Conservation (phyloP, 2,888 invertebrate species). For the Melieria picta region DNA sequence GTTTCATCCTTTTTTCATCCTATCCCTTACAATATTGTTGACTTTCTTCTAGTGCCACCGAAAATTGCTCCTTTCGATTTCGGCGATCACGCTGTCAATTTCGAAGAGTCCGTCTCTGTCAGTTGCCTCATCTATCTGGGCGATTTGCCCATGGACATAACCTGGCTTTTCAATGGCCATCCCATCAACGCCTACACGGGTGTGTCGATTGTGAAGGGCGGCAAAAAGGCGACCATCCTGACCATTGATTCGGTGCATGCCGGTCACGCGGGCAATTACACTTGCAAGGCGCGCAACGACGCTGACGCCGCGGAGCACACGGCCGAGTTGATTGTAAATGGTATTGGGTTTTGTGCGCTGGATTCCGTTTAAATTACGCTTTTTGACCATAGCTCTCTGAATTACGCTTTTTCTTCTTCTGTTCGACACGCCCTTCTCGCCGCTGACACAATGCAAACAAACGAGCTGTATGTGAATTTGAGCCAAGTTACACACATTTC, state of each 20-base stretch:
- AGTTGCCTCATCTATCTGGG: slow-evolving; percentile 72
- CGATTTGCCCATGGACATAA: slow-evolving; percentile 73
- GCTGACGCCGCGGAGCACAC: slow-evolving; percentile 76
- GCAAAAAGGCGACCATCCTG: slow-evolving; percentile 72
- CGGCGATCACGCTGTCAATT: slow-evolving; percentile 75
- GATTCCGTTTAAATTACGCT: slow-evolving; percentile 11
- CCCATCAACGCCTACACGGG: slow-evolving; percentile 63
- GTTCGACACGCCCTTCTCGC: slow-evolving; percentile 28
- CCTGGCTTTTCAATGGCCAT: slow-evolving; percentile 68
- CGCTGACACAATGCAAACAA: slow-evolving; percentile 30
- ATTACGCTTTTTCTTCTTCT: background rate
- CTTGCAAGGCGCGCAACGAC: slow-evolving; percentile 77
- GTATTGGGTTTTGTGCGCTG: slow-evolving; percentile 57
- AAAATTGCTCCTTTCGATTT: slow-evolving; percentile 79
- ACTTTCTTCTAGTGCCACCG: slow-evolving; percentile 72
- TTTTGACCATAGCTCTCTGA: slow-evolving; percentile 7
- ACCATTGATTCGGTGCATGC: slow-evolving; percentile 73
- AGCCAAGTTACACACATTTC: no score
- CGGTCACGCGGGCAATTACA: slow-evolving; percentile 79
- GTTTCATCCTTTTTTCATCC: no score
- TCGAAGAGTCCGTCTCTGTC: slow-evolving; percentile 73
- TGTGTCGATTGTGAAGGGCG: slow-evolving; percentile 67
- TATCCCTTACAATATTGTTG: background rate
- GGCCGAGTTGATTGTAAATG: slow-evolving; percentile 77
- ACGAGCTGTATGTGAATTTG: slow-evolving; percentile 24